phyloP scores from a whole-genome alignment of 1,140 invertebrate genomes.

The Microplitis mediator region DNA sequence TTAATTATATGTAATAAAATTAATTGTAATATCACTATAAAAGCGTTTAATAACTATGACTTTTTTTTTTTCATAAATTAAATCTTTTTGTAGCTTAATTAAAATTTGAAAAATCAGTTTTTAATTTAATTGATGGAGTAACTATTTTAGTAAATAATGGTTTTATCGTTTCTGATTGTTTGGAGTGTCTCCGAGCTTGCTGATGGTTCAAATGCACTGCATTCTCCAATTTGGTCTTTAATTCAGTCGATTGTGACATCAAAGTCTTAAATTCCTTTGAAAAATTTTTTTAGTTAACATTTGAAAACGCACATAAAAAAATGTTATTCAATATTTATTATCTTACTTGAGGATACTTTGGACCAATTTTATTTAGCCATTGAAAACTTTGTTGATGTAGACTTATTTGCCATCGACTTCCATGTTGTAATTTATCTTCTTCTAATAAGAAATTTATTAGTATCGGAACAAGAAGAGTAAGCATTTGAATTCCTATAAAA shows the following conservation, averaged over 20 bases:
- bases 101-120: constrained; percentile 96
- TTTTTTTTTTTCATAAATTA: background rate
- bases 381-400: constrained; percentile 87
- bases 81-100: constrained; percentile 57
- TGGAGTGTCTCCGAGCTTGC: constrained; percentile 55
- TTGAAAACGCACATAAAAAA: background rate
- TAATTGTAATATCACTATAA: constrained; percentile 21
- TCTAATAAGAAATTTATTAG: constrained; percentile 85
- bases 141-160: constrained; percentile 65
- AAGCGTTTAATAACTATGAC: background rate
- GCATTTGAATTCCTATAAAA: constrained; percentile 81
- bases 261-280: constrained; percentile 87
- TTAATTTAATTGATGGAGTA: constrained; percentile 84
- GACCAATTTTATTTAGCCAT: constrained; percentile 88
- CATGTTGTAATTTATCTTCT: constrained; percentile 66
- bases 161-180: constrained; percentile 59
- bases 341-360: constrained; percentile 83
- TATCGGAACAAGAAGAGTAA: constrained; percentile 86
- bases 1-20: background rate
- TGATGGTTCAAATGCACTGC: constrained; percentile 81
- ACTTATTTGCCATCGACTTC: constrained; percentile 69
- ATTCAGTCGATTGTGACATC: constrained; percentile 80
- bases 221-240: constrained; percentile 82
- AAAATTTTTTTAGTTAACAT: background rate
- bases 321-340: background rate